These are phyloP conservation scores for Lasioglossum zephyrum DNA, from an alignment of 2,888 invertebrate genomes.

Conservation along the genomic window DNA sequence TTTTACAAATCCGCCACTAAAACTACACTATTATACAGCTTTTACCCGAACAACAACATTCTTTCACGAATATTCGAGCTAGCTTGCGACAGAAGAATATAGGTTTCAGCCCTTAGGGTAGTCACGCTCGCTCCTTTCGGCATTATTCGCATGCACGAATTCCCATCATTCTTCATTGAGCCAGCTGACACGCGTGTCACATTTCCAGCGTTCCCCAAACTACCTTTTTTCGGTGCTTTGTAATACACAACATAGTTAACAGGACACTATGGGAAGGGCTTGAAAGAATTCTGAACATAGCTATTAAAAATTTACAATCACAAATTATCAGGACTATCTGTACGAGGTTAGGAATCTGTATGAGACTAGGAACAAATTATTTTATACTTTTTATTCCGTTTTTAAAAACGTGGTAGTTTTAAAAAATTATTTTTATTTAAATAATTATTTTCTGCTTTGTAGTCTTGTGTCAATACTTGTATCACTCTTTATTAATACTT, in stretches of 20 bases:
- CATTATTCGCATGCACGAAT: slow-evolving; percentile 28
- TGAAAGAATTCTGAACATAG: not conserved
- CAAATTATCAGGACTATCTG: no score
- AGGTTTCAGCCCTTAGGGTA: slow-evolving; percentile 16
- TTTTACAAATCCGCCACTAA: not conserved
- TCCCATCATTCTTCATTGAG: slow-evolving; percentile 7
- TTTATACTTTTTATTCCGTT: no score
- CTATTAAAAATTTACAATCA: no score
- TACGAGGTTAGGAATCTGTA: no score
- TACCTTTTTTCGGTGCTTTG: not conserved
- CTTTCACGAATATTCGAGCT: slow-evolving; percentile 30
- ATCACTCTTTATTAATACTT: no score
- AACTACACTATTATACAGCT: not conserved
- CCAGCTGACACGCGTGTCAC: not conserved
- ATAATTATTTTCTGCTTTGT: no score
- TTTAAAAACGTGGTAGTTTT: no score
- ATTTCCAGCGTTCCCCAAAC: not conserved
- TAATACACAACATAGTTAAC: not conserved
- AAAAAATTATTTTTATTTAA: no score
- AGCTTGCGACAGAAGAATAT: slow-evolving; percentile 11
- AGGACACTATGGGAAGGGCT: not conserved
- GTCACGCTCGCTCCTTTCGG: slow-evolving; percentile 28
- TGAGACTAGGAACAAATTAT: no score
- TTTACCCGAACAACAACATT: slow-evolving; percentile 40
- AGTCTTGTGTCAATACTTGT: no score